phyloP scores from a whole-genome alignment of 2,797 vertebrate genomes.

The Discoglossus pictus region DNA sequence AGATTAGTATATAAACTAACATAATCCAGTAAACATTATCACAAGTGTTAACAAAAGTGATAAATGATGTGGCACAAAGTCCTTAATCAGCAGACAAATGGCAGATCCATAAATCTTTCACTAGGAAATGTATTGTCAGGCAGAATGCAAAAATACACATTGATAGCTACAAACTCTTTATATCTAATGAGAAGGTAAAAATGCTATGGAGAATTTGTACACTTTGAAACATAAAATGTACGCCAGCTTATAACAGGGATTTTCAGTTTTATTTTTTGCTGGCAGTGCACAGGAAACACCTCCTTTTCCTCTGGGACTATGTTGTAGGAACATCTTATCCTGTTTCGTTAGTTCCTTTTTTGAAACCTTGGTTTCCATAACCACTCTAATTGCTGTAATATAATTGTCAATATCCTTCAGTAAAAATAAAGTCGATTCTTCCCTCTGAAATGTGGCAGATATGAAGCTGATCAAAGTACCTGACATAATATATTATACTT shows the following conservation, averaged over 20 bases:
- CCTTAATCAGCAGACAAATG: too few species aligned
- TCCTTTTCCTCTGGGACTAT: slow-evolving; percentile 43
- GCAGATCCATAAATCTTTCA: too few species aligned
- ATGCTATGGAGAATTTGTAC: neutral
- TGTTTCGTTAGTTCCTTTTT: slow-evolving; percentile 34
- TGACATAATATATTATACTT: too few species aligned
- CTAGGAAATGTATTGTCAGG: too few species aligned
- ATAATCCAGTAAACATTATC: too few species aligned
- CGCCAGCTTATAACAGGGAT: neutral
- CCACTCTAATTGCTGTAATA: slow-evolving; percentile 26
- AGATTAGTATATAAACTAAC: too few species aligned
- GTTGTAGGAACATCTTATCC: slow-evolving; percentile 27
- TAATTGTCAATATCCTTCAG: slow-evolving; percentile 25
- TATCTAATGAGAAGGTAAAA: too few species aligned
- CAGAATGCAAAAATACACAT: too few species aligned
- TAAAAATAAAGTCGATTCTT: slow-evolving; percentile 5
- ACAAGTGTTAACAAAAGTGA: too few species aligned
- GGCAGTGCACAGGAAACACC: slow-evolving; percentile 37
- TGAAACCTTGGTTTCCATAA: slow-evolving; percentile 19
- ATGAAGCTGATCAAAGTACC: too few species aligned
- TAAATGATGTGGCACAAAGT: too few species aligned
- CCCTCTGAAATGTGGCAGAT: neutral
- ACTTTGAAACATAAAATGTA: neutral
- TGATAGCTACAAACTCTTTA: too few species aligned
- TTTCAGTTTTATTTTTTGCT: slow-evolving; percentile 9